Evolutionary conservation across 2,888 invertebrate species (phyloP).

Genomic region (Drosophila lacicola): DNA sequence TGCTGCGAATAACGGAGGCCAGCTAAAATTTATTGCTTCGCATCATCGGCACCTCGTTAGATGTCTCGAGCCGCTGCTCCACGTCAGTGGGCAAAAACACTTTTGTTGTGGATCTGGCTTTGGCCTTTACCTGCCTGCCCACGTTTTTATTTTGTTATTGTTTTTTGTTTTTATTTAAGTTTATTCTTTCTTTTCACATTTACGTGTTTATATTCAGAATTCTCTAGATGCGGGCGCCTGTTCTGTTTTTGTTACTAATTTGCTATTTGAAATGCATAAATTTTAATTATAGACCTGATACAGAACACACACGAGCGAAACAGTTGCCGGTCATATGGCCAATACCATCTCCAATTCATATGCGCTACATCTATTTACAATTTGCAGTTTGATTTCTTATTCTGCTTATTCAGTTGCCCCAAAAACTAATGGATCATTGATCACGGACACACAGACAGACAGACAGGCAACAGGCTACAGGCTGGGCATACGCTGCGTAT

Average conservation of each 20-base stretch:
- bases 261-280: conserved; percentile 74
- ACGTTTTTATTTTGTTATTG: conserved; percentile 20
- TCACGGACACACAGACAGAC: conserved; percentile 3
- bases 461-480: background rate
- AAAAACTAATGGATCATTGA: conserved; percentile 25
- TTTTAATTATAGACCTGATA: conserved; percentile 72
- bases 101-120: conserved; percentile 32
- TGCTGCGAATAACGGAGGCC: conserved; percentile 74
- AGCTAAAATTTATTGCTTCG: conserved; percentile 81
- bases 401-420: conserved; percentile 8
- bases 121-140: conserved; percentile 27
- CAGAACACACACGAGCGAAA: conserved; percentile 9
- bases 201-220: conserved; percentile 57
- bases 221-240: conserved; percentile 41
- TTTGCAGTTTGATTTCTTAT: conserved; percentile 9
- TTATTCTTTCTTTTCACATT: conserved; percentile 28
- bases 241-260: conserved; percentile 72
- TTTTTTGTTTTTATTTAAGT: conserved; percentile 43
- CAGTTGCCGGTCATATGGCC: conserved; percentile 32
- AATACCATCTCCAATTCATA: conserved; percentile 29
- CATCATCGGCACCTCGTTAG: conserved; percentile 82
- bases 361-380: conserved; percentile 24
- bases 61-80: conserved; percentile 56
- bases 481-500: conserved; percentile 43
- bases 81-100: conserved; percentile 44